Conservation (phyloP, 1,140 invertebrate genomes). For the Nasonia giraulti region DNA sequence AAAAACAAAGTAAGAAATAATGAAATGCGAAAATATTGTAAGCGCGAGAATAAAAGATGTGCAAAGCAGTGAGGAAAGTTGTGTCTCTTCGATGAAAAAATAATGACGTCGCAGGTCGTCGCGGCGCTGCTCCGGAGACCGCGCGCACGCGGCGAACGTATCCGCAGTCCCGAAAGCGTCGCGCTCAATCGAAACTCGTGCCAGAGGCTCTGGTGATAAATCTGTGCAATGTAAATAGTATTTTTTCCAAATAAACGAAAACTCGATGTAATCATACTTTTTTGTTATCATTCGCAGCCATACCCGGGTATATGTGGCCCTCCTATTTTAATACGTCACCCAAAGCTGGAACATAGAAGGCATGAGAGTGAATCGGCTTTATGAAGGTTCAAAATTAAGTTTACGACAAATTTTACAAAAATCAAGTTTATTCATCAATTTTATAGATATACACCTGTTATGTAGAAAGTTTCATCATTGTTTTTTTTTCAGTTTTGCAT, state of each 20-base stretch:
- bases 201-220: slow-evolving; percentile 65
- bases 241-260: slow-evolving; percentile 68
- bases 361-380: not conserved
- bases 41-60: slow-evolving; percentile 25
- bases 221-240: slow-evolving; percentile 71
- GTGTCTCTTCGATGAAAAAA: slow-evolving; percentile 28
- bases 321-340: too few relatives aligned
- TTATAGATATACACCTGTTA: slow-evolving; percentile 71
- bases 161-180: slow-evolving; percentile 32
- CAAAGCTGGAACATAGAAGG: not conserved
- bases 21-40: slow-evolving; percentile 47
- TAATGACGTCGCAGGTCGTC: slow-evolving; percentile 50
- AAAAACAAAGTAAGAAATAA: slow-evolving; percentile 21
- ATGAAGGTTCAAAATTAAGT: slow-evolving; percentile 2
- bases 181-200: slow-evolving; percentile 52
- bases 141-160: not conserved
- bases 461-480: slow-evolving; percentile 66
- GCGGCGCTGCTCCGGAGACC: not conserved
- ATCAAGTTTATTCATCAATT: slow-evolving; percentile 72
- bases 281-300: not conserved
- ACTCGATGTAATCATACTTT: slow-evolving; percentile 56
- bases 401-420: slow-evolving; percentile 66
- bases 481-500: slow-evolving; percentile 60
- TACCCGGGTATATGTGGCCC: too few relatives aligned
- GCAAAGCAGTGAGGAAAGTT: slow-evolving; percentile 18